These are phyloP conservation scores for Strix occidentalis DNA, from an alignment of 2,797 vertebrate genomes.

Conservation along the genomic window DNA sequence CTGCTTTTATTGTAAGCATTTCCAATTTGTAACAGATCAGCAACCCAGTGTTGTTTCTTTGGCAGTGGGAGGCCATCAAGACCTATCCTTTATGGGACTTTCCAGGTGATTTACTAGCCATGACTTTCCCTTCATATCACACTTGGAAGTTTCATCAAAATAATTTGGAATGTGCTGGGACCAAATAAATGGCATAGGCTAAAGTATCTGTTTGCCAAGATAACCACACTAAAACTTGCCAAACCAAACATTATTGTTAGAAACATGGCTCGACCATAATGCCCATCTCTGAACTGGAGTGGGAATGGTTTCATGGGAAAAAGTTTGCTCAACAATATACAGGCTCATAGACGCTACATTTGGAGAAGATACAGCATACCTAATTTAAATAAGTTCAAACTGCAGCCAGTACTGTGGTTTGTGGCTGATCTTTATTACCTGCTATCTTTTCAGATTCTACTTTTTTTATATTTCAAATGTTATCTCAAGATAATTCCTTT, in stretches of 20 bases:
- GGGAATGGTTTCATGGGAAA: constrained; percentile 42
- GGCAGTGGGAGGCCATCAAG: constrained; percentile 4
- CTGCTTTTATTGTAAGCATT: constrained; percentile 6
- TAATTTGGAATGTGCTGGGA: constrained; percentile 19
- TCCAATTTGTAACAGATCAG: constrained; percentile 17
- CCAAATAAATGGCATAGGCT: constrained; percentile 19
- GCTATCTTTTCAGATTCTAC: not conserved
- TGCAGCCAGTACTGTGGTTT: not conserved
- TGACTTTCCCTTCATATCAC: constrained; percentile 5
- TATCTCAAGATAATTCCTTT: not conserved
- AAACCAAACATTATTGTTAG: constrained; percentile 35
- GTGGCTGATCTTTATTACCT: not conserved
- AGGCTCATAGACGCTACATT: not conserved
- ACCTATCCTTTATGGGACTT: not conserved
- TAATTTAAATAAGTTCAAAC: not conserved
- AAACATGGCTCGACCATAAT: constrained; percentile 6
- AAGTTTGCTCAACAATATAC: not conserved
- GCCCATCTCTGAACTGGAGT: not conserved
- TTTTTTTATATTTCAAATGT: not conserved
- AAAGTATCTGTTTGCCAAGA: constrained; percentile 25
- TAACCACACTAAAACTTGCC: constrained; percentile 16
- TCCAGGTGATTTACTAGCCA: not conserved
- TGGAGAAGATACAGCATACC: not conserved
- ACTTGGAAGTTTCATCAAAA: constrained; percentile 35
- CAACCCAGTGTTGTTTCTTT: constrained; percentile 8